Evolutionary conservation across 1,140 invertebrate genomes (phyloP).

Genomic region (Pogonognathellus flavescens): DNA sequence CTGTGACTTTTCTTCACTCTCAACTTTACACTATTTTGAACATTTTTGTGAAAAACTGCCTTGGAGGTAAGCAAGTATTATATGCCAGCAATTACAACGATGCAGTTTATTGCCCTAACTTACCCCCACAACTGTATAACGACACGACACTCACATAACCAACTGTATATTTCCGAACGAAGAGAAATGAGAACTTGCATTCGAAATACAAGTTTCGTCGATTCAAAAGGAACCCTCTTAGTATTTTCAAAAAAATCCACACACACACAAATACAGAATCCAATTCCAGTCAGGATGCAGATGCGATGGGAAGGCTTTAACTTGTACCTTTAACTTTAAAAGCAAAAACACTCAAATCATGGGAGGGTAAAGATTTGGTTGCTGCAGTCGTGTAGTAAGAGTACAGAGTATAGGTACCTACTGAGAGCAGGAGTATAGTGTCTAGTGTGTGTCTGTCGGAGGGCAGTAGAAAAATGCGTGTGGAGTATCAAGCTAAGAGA

Average conservation of each 20-base stretch:
- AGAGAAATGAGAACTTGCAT: background rate
- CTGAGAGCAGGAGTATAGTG: background rate
- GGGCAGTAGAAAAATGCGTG: constrained; percentile 41
- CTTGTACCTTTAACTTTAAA: constrained; percentile 5
- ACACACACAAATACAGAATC: background rate
- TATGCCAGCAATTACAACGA: background rate
- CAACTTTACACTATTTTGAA: constrained; percentile 9
- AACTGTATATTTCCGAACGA: background rate
- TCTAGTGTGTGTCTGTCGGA: constrained; percentile 42
- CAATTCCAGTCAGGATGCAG: constrained; percentile 20
- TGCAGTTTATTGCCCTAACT: constrained; percentile 25
- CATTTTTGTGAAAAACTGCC: constrained; percentile 33
- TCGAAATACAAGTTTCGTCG: background rate
- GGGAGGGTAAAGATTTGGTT: too few species aligned
- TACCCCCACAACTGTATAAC: background rate
- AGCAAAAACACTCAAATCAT: too few species aligned
- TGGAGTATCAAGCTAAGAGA: constrained; percentile 25
- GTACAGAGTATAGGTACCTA: background rate
- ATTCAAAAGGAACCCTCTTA: background rate
- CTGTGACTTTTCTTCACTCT: background rate
- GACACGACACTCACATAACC: background rate
- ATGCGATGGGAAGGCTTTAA: background rate
- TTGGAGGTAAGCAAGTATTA: background rate
- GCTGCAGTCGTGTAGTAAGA: background rate
- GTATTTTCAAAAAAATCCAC: background rate